A percentile compares a stretch with the other conserved stretches of the same genome.
Conservation (phyloP, 2,888 invertebrate species). For the Brachyopa scutellaris region DNA sequence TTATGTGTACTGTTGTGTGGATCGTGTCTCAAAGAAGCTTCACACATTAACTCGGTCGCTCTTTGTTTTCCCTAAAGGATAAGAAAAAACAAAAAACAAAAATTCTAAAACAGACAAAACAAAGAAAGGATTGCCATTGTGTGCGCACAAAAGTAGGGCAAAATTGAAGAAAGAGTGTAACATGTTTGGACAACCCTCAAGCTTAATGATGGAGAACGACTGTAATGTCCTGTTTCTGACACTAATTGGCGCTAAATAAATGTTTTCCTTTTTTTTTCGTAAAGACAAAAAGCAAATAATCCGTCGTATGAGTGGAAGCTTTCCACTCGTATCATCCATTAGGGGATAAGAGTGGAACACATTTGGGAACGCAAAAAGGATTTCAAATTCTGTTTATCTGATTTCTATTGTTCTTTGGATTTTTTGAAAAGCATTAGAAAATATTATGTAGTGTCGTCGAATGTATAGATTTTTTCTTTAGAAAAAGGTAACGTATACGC, state of each 20-base stretch:
- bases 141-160: slow-evolving; percentile 32
- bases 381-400: too few relatives aligned
- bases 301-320: too few relatives aligned
- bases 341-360: too few relatives aligned
- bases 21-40: slow-evolving; percentile 24
- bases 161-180: slow-evolving; percentile 27
- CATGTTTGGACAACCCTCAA: slow-evolving; percentile 45
- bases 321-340: too few relatives aligned
- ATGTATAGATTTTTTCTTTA: too few relatives aligned
- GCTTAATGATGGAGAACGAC: slow-evolving; percentile 53
- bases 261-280: neutral
- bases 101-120: too few relatives aligned
- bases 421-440: too few relatives aligned
- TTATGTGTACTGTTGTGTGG: slow-evolving; percentile 24
- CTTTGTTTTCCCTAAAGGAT: slow-evolving; percentile 55
- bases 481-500: too few relatives aligned
- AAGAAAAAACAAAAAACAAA: too few relatives aligned
- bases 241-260: slow-evolving; percentile 63
- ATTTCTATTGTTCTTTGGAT: too few relatives aligned
- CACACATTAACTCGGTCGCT: slow-evolving; percentile 66
- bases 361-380: too few relatives aligned
- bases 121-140: slow-evolving; percentile 18
- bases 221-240: slow-evolving; percentile 24
- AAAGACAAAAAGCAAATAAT: slow-evolving; percentile 13
- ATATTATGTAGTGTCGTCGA: too few relatives aligned